These are phyloP conservation scores for Macropis europaea DNA, from an alignment of 2,888 invertebrate genomes.

Conservation along the genomic window DNA sequence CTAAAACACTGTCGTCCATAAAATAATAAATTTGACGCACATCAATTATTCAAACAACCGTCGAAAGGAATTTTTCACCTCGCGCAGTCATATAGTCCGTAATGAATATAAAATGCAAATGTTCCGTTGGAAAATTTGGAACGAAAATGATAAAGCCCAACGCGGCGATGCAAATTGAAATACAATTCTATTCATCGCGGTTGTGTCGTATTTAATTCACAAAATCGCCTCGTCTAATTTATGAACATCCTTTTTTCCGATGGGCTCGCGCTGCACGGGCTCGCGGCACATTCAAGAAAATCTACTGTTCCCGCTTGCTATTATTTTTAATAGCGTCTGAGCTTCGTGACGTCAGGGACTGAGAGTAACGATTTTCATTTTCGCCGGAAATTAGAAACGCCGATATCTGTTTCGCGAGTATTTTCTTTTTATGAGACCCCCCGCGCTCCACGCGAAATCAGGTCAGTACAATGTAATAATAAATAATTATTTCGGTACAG, in stretches of 20 bases:
- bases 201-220: conserved; percentile 9
- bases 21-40: background rate
- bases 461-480: too few relatives aligned
- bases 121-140: conserved; percentile 19
- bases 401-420: too few relatives aligned
- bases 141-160: conserved; percentile 13
- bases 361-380: conserved; percentile 5
- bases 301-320: too few relatives aligned
- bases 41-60: background rate
- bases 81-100: conserved; percentile 16
- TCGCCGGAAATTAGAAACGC: too few relatives aligned
- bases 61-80: conserved; percentile 6
- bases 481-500: too few relatives aligned
- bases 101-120: conserved; percentile 35
- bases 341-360: background rate
- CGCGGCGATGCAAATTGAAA: conserved; percentile 26
- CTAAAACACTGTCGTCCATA: too few relatives aligned
- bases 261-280: background rate
- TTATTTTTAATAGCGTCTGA: too few relatives aligned
- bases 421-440: too few relatives aligned
- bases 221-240: conserved; percentile 2
- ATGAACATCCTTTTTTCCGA: conserved; percentile 4
- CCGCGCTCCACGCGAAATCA: too few relatives aligned
- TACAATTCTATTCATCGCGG: conserved; percentile 14
- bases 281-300: background rate